Evolutionary conservation across 37 sponge, comb jelly and placozoan genomes (phyloP).

Genomic region (Ephydatia muelleri): DNA sequence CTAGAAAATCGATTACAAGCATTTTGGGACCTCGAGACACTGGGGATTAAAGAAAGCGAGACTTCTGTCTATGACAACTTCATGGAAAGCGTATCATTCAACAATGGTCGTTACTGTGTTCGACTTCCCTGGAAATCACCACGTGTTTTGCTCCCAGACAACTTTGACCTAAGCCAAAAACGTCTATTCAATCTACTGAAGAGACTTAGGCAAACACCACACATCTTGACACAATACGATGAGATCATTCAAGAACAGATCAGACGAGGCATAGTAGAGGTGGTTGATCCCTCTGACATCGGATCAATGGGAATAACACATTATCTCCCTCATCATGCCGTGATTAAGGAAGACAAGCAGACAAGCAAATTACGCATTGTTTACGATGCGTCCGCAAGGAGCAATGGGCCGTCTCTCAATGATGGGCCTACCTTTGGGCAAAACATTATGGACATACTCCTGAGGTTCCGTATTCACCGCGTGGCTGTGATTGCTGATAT

Average conservation of each 20-base stretch:
- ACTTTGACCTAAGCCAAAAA: conserved; percentile 12
- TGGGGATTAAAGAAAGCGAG: conserved; percentile 11
- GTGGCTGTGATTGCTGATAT: no score
- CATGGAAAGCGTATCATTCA: conserved; percentile 9
- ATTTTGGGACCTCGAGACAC: conserved; percentile 12
- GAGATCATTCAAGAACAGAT: conserved; percentile 34
- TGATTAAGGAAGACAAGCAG: conserved; percentile 12
- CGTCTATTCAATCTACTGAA: conserved; percentile 6
- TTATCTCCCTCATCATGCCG: conserved; percentile 43
- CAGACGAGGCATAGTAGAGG: conserved; percentile 22
- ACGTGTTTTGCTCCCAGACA: conserved; percentile 15
- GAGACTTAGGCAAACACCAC: conserved; percentile 6
- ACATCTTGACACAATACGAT: conserved; percentile 13
- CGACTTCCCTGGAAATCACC: conserved; percentile 29
- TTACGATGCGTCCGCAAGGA: conserved; percentile 28
- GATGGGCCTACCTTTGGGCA: conserved; percentile 29
- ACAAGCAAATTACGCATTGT: conserved; percentile 8
- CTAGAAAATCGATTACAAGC: not conserved
- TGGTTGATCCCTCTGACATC: not conserved
- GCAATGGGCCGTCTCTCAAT: conserved; percentile 15
- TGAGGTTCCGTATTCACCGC: no score
- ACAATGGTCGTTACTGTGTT: conserved; percentile 30
- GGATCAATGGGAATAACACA: not conserved
- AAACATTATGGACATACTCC: no score
- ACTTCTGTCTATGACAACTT: not conserved